Evolutionary conservation across 2,113 vertebrate genomes (phyloP).

Genomic region (Aix galericulata): DNA sequence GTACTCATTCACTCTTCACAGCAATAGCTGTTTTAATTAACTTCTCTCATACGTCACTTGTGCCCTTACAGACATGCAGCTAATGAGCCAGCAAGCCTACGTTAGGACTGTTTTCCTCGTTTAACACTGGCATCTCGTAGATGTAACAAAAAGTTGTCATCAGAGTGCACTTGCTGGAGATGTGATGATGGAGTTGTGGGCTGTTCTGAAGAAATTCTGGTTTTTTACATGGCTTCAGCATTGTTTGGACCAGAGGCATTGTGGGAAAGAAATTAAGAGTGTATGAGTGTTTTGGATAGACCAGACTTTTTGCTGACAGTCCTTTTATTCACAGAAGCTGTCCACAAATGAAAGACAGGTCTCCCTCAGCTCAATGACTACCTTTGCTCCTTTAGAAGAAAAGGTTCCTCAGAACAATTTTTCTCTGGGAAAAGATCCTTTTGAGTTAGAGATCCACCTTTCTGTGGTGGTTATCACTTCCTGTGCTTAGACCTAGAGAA

Average conservation of each 20-base stretch:
- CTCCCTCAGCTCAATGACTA: not conserved
- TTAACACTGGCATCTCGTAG: not conserved
- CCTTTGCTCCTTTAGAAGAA: not conserved
- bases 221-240: not conserved
- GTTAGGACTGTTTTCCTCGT: conserved; percentile 26
- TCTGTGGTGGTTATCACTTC: not conserved
- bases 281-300: not conserved
- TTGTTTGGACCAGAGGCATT: not conserved
- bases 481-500: not conserved
- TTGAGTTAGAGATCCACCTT: not conserved
- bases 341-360: not conserved
- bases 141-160: not conserved
- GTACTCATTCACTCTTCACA: not conserved
- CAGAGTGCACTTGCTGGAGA: not conserved
- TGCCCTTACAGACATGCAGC: not conserved
- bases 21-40: conserved; percentile 51
- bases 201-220: not conserved
- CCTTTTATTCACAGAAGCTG: not conserved
- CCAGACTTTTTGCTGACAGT: not conserved
- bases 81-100: conserved; percentile 56
- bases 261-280: not conserved
- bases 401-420: not conserved
- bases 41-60: not conserved
- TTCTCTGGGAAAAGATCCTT: not conserved
- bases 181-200: rapidly evolving